Conservation (phyloP, 1,140 invertebrate species). For the Ylistrum balloti region DNA sequence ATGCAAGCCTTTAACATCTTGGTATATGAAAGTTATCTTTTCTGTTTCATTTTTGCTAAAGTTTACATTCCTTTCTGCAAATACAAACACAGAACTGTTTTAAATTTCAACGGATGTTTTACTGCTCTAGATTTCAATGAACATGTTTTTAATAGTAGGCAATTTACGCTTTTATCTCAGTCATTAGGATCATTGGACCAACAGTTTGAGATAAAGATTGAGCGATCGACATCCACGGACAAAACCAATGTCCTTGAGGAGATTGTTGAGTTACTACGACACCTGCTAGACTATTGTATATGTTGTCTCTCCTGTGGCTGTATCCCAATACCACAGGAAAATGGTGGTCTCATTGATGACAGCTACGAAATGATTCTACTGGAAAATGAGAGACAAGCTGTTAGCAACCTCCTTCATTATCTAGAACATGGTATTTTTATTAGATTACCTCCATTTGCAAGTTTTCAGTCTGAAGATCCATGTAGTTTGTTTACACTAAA, state of each 20-base stretch:
- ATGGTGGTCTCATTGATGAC: conserved; percentile 54
- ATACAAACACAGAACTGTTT: too few relatives aligned
- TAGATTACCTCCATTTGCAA: not conserved
- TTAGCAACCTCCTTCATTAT: conserved; percentile 69
- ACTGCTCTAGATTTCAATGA: too few relatives aligned
- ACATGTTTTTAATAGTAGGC: too few relatives aligned
- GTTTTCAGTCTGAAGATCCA: too few relatives aligned
- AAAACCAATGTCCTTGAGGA: conserved; percentile 64
- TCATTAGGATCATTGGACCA: conserved; percentile 46
- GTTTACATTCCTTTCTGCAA: too few relatives aligned
- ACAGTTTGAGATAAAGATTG: conserved; percentile 64
- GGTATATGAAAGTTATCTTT: too few relatives aligned
- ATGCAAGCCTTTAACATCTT: too few relatives aligned
- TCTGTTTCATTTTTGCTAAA: too few relatives aligned
- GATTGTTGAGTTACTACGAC: conserved; percentile 54
- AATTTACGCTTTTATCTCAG: not conserved
- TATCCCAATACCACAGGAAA: conserved; percentile 46
- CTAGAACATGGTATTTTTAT: conserved; percentile 65
- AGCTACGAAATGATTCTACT: conserved; percentile 66
- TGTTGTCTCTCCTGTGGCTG: conserved; percentile 69
- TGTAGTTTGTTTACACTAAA: too few relatives aligned
- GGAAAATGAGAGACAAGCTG: conserved; percentile 68
- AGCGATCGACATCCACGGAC: conserved; percentile 42
- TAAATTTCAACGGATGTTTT: too few relatives aligned
- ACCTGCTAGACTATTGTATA: conserved; percentile 60